Evolutionary conservation across 2,888 invertebrate species (phyloP).

Genomic region (Synergus gifuensis): DNA sequence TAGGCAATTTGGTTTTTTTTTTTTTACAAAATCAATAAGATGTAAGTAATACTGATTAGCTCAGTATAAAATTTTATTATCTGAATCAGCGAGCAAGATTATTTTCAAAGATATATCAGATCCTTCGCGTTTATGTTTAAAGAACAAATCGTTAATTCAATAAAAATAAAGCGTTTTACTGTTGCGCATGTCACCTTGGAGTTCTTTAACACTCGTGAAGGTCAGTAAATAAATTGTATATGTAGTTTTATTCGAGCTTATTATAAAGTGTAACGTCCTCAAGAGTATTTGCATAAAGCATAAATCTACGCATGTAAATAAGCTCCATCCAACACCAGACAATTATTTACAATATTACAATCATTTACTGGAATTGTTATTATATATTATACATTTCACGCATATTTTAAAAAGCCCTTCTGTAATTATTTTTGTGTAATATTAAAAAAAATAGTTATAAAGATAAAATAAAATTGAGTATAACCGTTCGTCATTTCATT

Average conservation of each 20-base stretch:
- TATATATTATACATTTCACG: no score
- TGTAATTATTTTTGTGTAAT: neutral
- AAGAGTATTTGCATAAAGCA: no score
- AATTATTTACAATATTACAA: neutral
- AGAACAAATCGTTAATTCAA: constrained; percentile 25
- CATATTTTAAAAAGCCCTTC: no score
- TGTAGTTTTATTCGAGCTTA: no score
- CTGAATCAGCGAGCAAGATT: constrained; percentile 47
- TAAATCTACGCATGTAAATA: no score
- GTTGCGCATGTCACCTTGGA: constrained; percentile 5
- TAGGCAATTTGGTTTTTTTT: no score
- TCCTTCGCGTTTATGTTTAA: constrained; percentile 42
- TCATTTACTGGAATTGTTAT: neutral
- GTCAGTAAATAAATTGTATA: neutral
- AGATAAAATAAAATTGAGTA: neutral
- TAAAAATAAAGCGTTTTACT: constrained; percentile 8
- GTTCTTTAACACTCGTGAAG: constrained; percentile 15
- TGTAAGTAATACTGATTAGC: neutral
- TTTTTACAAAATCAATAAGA: no score
- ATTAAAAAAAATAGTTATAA: neutral
- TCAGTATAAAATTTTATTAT: neutral
- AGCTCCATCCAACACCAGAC: no score
- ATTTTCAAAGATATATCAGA: constrained; percentile 49
- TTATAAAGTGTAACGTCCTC: no score
- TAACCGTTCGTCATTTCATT: neutral